Evolutionary conservation across 2,113 vertebrate genomes (phyloP).

Genomic region (Neogobius melanostomus): DNA sequence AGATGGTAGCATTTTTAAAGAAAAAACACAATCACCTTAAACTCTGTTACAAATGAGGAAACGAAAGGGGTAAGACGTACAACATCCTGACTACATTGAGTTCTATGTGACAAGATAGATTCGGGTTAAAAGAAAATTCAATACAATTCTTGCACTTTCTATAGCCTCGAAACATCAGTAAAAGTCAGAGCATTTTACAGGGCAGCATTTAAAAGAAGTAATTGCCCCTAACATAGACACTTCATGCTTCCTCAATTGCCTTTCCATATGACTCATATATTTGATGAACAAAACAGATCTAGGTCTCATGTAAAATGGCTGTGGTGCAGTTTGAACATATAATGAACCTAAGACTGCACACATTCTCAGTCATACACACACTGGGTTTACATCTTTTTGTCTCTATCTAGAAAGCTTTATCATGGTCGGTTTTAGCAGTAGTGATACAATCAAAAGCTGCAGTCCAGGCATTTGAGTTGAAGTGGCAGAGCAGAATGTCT

Average conservation of each 20-base stretch:
- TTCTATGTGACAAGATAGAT: background rate
- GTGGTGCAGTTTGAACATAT: background rate
- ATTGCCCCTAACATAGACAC: background rate
- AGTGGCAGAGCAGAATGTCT: background rate
- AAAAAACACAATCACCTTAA: no score
- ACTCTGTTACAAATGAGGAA: no score
- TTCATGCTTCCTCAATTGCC: no score
- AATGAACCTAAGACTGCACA: no score
- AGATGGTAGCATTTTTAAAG: no score
- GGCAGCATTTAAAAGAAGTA: background rate
- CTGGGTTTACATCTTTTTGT: no score
- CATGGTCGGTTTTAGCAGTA: background rate
- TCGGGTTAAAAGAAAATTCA: background rate
- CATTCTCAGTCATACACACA: no score
- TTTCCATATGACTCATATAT: conserved; percentile 1
- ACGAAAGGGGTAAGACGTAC: no score
- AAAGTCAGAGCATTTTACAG: background rate
- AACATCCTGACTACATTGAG: no score
- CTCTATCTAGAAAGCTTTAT: no score
- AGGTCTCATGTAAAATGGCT: background rate
- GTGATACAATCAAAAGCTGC: background rate
- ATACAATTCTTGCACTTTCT: background rate
- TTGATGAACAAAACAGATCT: background rate
- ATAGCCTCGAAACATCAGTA: background rate
- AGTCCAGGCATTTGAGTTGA: background rate